A percentile compares a stretch with the other conserved stretches of the same genome.
Conservation (phyloP, 2,888 invertebrate genomes). For the Tethea ocularis region DNA sequence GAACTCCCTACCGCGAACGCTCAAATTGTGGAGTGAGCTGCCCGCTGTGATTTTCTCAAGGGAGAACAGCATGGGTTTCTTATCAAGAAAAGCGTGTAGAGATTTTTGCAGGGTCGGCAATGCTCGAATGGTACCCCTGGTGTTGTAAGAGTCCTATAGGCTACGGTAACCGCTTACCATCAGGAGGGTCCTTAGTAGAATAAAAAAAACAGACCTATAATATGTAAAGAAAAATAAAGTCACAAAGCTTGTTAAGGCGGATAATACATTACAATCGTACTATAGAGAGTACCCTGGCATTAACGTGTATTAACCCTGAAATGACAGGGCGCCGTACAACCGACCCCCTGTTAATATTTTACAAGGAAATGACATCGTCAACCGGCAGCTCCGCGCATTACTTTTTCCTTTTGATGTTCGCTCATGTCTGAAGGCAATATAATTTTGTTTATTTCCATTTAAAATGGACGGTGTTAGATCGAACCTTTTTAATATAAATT, state of each 20-base stretch:
- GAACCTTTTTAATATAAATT: slow-evolving; percentile 14
- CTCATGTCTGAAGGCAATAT: slow-evolving; percentile 67
- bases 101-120: no score
- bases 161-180: no score
- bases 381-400: slow-evolving; percentile 65
- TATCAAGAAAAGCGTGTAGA: no score
- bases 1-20: no score
- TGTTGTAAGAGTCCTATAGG: no score
- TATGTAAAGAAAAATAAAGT: slow-evolving; percentile 18
- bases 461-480: slow-evolving; percentile 44
- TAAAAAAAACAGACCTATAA: slow-evolving; percentile 16
- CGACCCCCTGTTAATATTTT: slow-evolving; percentile 74
- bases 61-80: no score
- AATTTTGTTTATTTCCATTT: slow-evolving; percentile 68
- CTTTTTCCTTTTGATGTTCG: slow-evolving; percentile 79
- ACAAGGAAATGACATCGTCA: slow-evolving; percentile 68
- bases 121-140: no score
- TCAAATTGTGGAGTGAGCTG: no score
- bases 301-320: slow-evolving; percentile 72
- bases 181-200: no score
- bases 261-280: slow-evolving; percentile 63
- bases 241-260: slow-evolving; percentile 50
- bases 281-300: slow-evolving; percentile 58
- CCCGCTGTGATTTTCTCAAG: no score
- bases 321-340: slow-evolving; percentile 62